Evolutionary conservation across 2,113 vertebrate species (phyloP).

Genomic region (Rhinolophus ferrumequinum): DNA sequence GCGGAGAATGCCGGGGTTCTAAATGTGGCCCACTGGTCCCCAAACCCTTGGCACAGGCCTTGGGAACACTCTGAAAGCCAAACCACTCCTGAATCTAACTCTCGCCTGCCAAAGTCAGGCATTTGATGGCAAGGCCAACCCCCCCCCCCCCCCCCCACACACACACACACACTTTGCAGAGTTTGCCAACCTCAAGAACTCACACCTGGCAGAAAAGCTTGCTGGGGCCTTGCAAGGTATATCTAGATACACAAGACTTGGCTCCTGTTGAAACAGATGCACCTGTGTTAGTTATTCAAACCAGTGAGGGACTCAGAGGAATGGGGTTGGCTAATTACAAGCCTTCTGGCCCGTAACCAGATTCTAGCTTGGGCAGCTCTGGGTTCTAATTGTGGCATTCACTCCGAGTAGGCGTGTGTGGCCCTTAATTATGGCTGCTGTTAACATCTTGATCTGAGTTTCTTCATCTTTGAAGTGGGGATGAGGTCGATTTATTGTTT

Average conservation of each 20-base stretch:
- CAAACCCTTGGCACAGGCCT: too few relatives aligned
- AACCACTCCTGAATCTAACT: neutral
- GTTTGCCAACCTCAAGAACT: neutral
- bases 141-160: too few relatives aligned
- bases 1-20: neutral
- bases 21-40: neutral
- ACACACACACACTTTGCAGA: too few relatives aligned
- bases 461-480: slow-evolving; percentile 72
- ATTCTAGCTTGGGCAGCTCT: neutral
- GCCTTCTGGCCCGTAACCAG: neutral
- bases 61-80: neutral
- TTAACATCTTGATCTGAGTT: slow-evolving; percentile 38
- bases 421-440: neutral
- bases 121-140: neutral
- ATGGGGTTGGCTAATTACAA: neutral
- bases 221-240: neutral
- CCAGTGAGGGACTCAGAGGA: neutral
- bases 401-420: neutral
- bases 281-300: slow-evolving; percentile 29
- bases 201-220: neutral
- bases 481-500: slow-evolving; percentile 62
- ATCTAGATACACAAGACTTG: slow-evolving; percentile 50
- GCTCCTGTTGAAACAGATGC: slow-evolving; percentile 42
- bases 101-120: neutral
- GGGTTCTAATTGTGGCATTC: slow-evolving; percentile 46